Conservation (phyloP, 2,888 invertebrate species). For the Macrosiphum euphorbiae region DNA sequence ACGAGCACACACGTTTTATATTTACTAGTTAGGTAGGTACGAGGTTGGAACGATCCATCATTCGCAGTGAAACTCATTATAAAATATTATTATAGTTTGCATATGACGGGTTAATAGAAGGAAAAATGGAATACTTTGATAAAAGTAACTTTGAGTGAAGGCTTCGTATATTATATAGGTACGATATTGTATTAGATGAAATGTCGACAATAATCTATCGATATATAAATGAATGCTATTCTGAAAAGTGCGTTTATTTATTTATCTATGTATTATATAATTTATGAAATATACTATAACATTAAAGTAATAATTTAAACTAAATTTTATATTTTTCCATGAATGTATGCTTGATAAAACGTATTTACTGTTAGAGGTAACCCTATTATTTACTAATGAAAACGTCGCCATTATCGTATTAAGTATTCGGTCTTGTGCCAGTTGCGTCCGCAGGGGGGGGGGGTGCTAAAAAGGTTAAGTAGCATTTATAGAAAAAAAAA, state of each 20-base stretch:
- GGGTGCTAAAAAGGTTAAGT: no score
- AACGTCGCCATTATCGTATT: not conserved
- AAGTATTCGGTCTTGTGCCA: not conserved
- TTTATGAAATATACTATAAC: no score
- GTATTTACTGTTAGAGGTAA: not conserved
- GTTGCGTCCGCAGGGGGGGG: no score
- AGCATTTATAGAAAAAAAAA: no score
- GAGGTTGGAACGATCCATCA: constrained; percentile 21
- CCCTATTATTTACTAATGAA: not conserved
- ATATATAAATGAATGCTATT: not conserved
- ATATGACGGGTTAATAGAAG: constrained; percentile 35
- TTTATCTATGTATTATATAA: not conserved
- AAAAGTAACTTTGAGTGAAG: constrained; percentile 7
- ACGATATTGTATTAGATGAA: not conserved
- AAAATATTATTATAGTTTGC: constrained; percentile 40
- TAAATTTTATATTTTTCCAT: not conserved
- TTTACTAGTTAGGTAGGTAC: not conserved
- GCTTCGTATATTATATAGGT: not conserved
- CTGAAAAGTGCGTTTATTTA: not conserved
- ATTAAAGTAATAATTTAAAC: not conserved
- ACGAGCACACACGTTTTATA: not conserved
- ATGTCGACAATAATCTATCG: not conserved
- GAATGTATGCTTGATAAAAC: not conserved
- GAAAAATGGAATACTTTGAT: constrained; percentile 23
- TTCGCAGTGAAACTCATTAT: constrained; percentile 28